These are phyloP conservation scores for Lordiphosa clarofinis DNA, from an alignment of 1,140 invertebrate species.

Conservation along the genomic window DNA sequence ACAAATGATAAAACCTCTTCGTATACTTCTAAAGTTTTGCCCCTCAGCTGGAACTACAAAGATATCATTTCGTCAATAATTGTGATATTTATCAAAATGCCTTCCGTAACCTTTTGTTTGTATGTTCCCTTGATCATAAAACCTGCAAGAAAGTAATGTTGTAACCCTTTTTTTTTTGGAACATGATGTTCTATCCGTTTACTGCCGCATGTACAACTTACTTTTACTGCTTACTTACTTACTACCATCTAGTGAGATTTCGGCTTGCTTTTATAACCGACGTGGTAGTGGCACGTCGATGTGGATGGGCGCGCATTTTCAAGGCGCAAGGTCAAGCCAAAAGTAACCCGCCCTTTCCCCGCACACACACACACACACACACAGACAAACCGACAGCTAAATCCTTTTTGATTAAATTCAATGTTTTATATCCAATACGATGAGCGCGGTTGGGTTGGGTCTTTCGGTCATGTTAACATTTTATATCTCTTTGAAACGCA, in stretches of 20 bases:
- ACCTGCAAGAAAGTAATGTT: constrained; percentile 22
- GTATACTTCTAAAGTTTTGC: too few relatives aligned
- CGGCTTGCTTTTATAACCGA: constrained; percentile 36
- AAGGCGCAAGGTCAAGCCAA: constrained; percentile 65
- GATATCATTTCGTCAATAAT: constrained; percentile 10
- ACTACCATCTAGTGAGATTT: not conserved
- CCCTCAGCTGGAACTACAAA: too few relatives aligned
- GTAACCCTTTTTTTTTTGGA: constrained; percentile 27
- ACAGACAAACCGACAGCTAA: constrained; percentile 37
- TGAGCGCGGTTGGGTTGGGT: constrained; percentile 22
- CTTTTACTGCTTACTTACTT: constrained; percentile 11
- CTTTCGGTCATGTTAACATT: constrained; percentile 66
- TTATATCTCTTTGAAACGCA: constrained; percentile 76
- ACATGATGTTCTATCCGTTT: constrained; percentile 29
- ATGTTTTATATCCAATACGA: constrained; percentile 74
- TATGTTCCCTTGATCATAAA: too few relatives aligned
- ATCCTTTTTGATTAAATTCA: constrained; percentile 78
- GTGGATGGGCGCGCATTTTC: constrained; percentile 63
- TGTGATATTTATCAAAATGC: constrained; percentile 10
- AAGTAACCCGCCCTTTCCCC: constrained; percentile 30
- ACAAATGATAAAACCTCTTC: too few relatives aligned
- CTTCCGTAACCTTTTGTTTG: too few relatives aligned
- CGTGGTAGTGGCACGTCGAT: constrained; percentile 30
- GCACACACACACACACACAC: constrained; percentile 4
- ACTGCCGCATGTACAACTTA: constrained; percentile 24